Evolutionary conservation across 2,113 vertebrate species (phyloP).

Genomic region (Athene noctua): DNA sequence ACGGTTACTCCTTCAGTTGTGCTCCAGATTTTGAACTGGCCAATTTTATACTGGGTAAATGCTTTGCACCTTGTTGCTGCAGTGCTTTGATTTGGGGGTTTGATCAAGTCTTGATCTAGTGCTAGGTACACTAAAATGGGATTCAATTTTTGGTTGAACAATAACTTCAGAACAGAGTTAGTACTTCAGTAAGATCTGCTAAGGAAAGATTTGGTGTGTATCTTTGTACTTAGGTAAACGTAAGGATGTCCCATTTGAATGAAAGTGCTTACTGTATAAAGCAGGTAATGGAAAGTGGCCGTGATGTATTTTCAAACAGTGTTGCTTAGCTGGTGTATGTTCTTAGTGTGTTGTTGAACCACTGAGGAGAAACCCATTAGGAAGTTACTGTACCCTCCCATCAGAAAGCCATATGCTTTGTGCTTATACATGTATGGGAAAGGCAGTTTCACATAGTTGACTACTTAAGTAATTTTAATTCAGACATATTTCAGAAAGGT

Average conservation of each 20-base stretch:
- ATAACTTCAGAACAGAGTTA: background rate
- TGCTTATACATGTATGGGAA: accelerated
- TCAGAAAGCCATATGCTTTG: background rate
- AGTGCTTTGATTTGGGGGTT: background rate
- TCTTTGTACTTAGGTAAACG: background rate
- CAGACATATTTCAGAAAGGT: background rate
- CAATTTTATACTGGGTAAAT: background rate
- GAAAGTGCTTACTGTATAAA: background rate
- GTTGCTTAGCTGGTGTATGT: background rate
- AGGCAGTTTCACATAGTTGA: background rate
- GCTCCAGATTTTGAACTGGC: background rate
- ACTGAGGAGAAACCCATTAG: background rate
- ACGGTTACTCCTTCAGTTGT: background rate
- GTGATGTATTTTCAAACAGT: background rate
- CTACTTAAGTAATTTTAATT: background rate
- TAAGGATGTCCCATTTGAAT: background rate
- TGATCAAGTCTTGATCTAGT: background rate
- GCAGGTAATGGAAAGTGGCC: background rate
- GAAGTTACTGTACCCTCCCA: background rate
- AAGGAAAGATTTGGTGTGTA: background rate
- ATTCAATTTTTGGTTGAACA: background rate
- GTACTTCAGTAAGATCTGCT: background rate
- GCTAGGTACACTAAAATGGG: background rate
- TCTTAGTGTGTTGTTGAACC: background rate
- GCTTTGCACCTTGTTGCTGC: background rate